A percentile compares a stretch with the other conserved stretches of the same genome.
phyloP scores from a whole-genome alignment of 2,797 vertebrate genomes.

The Pseudochirops corinnae region DNA sequence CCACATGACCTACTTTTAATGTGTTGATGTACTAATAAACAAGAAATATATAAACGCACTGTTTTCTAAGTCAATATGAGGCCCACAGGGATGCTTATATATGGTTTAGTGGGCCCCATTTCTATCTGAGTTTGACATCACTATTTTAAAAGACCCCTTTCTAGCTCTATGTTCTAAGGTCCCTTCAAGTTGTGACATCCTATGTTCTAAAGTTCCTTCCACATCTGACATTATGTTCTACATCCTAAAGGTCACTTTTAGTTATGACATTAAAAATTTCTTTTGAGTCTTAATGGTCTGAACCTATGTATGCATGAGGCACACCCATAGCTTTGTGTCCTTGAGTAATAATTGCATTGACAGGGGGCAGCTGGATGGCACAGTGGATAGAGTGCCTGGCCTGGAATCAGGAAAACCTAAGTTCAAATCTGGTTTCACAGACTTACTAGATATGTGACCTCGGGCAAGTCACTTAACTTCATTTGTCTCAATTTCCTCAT shows the following conservation, averaged over 20 bases:
- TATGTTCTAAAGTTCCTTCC: background rate
- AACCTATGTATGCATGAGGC: background rate
- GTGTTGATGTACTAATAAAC: background rate
- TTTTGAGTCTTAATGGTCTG: background rate
- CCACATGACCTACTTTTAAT: background rate
- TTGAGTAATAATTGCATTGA: background rate
- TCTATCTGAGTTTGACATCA: background rate
- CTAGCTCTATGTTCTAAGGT: background rate
- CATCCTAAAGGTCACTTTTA: background rate
- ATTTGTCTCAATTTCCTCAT: background rate
- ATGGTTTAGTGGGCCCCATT: background rate
- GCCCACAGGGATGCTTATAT: background rate
- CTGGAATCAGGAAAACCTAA: background rate
- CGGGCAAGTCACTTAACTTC: background rate
- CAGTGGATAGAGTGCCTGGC: background rate
- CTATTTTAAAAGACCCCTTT: background rate
- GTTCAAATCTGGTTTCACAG: background rate
- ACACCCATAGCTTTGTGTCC: background rate
- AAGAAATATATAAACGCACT: background rate
- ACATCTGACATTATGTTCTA: background rate
- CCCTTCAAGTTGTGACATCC: background rate
- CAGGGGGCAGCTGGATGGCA: background rate
- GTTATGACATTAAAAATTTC: background rate
- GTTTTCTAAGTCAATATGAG: background rate
- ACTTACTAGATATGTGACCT: background rate